These are phyloP conservation scores for Coccyzus lansbergi DNA, from an alignment of 2,797 vertebrate species.

Conservation along the genomic window DNA sequence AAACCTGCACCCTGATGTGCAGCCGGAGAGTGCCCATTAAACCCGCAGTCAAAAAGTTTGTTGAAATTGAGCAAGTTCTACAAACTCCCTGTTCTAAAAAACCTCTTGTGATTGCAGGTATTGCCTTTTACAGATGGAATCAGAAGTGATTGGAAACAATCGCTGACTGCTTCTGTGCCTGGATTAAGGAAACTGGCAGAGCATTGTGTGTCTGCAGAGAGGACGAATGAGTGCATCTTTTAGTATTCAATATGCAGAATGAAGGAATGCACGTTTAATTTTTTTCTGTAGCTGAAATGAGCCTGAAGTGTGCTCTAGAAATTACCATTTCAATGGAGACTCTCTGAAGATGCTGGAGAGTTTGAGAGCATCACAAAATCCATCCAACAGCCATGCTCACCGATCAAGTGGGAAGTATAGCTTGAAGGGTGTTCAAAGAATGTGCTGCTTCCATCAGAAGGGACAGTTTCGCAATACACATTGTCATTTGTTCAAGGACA, in stretches of 20 bases:
- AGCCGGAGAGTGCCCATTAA: slow-evolving; percentile 58
- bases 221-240: slow-evolving; percentile 56
- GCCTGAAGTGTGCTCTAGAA: slow-evolving; percentile 51
- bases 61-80: slow-evolving; percentile 56
- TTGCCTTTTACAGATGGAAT: slow-evolving; percentile 60
- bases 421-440: not conserved
- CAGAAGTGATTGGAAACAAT: slow-evolving; percentile 64
- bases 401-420: slow-evolving; percentile 11
- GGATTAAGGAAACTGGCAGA: slow-evolving; percentile 71
- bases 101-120: slow-evolving; percentile 61
- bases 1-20: slow-evolving; percentile 30
- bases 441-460: not conserved
- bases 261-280: slow-evolving; percentile 67
- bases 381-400: not conserved
- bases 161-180: slow-evolving; percentile 55
- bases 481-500: not conserved
- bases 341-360: slow-evolving; percentile 40
- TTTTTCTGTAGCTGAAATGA: slow-evolving; percentile 66
- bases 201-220: slow-evolving; percentile 54
- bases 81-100: slow-evolving; percentile 55
- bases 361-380: slow-evolving; percentile 7
- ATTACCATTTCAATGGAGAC: slow-evolving; percentile 68
- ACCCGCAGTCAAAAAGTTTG: slow-evolving; percentile 55
- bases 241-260: slow-evolving; percentile 53
- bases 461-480: not conserved